Percentiles rank a stretch among this genome's conserved stretches.
phyloP scores from a whole-genome alignment of 2,797 vertebrate genomes.

The Arctocebus calabarensis region DNA sequence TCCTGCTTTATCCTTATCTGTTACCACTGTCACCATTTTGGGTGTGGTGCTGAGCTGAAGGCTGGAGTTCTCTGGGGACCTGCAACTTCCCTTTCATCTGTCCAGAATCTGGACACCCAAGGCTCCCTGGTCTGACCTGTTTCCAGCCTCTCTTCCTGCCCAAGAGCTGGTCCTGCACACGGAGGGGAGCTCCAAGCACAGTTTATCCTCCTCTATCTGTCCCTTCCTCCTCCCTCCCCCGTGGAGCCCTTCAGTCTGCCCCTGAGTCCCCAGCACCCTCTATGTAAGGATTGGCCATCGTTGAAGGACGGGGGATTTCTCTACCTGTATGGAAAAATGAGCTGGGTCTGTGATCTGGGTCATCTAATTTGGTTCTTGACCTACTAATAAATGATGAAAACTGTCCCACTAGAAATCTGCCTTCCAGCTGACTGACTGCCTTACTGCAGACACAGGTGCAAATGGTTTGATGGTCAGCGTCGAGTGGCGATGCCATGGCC shows the following conservation, averaged over 20 bases:
- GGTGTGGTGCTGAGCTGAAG: background rate
- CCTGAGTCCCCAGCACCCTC: background rate
- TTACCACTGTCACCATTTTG: background rate
- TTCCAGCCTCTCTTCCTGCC: background rate
- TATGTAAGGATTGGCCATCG: background rate
- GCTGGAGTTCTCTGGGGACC: background rate
- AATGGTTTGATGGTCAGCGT: background rate
- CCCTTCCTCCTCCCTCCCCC: background rate
- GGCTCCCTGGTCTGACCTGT: background rate
- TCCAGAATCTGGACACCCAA: background rate
- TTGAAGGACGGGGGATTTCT: background rate
- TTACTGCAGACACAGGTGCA: background rate
- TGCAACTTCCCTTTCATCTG: background rate
- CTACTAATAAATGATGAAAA: background rate
- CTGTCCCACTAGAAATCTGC: background rate
- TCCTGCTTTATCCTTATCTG: background rate
- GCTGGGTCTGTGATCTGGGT: background rate
- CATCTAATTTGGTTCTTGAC: conserved; percentile 8
- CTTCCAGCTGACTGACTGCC: background rate
- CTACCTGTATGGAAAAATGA: background rate
- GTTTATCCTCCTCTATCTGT: background rate
- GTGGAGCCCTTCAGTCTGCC: background rate
- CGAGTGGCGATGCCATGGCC: background rate
- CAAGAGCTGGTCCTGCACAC: background rate
- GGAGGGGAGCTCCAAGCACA: background rate